These are phyloP conservation scores for Chrysomela aeneicollis DNA, from an alignment of 2,888 invertebrate species.

Conservation along the genomic window DNA sequence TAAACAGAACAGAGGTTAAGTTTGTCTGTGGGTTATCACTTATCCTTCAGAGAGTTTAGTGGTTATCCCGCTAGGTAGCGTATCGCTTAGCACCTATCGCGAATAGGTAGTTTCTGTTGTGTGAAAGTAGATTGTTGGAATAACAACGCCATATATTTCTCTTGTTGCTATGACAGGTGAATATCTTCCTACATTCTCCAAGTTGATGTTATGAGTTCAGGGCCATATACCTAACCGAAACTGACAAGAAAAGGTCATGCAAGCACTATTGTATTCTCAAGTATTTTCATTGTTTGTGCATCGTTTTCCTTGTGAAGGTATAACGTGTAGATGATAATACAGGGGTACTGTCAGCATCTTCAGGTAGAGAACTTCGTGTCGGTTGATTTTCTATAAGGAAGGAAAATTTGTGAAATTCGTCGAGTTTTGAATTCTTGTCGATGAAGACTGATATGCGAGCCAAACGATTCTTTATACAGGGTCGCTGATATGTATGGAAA, in stretches of 20 bases:
- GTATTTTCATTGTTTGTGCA: conserved; percentile 12
- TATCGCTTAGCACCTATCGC: no score
- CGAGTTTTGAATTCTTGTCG: no score
- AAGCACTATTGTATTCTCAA: conserved; percentile 9
- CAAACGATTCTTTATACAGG: no score
- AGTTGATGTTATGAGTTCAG: conserved; percentile 16
- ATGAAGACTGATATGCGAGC: no score
- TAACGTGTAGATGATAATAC: neutral
- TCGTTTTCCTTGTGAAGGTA: conserved; percentile 6
- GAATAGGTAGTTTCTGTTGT: conserved; percentile 6
- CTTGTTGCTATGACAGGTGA: conserved; percentile 18
- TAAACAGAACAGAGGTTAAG: no score
- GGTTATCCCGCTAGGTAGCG: no score
- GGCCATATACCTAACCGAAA: conserved; percentile 12
- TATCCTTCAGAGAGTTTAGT: no score
- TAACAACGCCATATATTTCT: conserved; percentile 6
- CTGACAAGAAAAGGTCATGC: conserved; percentile 18
- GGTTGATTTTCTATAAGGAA: neutral
- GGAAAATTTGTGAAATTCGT: neutral
- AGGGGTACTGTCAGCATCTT: neutral
- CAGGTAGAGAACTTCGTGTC: neutral
- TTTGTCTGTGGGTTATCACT: no score
- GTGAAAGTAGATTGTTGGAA: neutral
- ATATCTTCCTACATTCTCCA: conserved; percentile 20
- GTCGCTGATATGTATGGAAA: no score